A percentile compares a stretch with the other conserved stretches of the same genome.
These are phyloP conservation scores for Oophaga pumilio DNA, from an alignment of 2,113 vertebrate genomes.

Conservation along the genomic window DNA sequence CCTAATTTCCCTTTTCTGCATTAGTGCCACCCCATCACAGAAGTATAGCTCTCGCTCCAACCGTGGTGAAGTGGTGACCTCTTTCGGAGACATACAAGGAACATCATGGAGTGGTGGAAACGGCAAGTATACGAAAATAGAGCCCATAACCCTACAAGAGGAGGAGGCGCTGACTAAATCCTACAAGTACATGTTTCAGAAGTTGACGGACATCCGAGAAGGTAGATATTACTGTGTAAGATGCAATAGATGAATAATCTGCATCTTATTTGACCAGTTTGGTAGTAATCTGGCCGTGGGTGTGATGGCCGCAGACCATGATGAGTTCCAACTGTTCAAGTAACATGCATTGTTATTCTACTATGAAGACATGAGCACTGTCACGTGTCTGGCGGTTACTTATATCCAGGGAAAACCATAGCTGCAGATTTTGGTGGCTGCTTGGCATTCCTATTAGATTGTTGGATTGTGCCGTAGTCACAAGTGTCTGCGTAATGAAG, in stretches of 20 bases:
- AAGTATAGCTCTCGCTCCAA: constrained; percentile 81
- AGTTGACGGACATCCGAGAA: constrained; percentile 79
- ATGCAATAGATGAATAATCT: no score
- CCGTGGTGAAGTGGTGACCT: constrained; percentile 84
- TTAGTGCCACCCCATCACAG: constrained; percentile 83
- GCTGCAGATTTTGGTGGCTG: no score
- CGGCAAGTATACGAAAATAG: constrained; percentile 59
- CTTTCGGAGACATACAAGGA: constrained; percentile 73
- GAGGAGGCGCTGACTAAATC: constrained; percentile 69
- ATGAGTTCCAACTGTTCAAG: not conserved
- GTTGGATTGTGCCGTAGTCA: not conserved
- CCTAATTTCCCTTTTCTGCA: not conserved
- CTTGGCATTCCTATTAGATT: no score
- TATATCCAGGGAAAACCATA: no score
- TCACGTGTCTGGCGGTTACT: not conserved
- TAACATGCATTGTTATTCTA: not conserved
- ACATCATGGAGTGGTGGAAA: constrained; percentile 75
- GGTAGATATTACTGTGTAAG: constrained; percentile 65
- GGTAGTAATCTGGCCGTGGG: not conserved
- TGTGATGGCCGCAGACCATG: not conserved
- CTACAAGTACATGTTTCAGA: constrained; percentile 94
- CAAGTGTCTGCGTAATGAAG: not conserved
- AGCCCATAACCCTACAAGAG: constrained; percentile 63
- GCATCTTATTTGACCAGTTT: not conserved
- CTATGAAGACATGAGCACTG: not conserved